Evolutionary conservation across 1,140 invertebrate species (phyloP).

Genomic region (Colletes latitarsis): DNA sequence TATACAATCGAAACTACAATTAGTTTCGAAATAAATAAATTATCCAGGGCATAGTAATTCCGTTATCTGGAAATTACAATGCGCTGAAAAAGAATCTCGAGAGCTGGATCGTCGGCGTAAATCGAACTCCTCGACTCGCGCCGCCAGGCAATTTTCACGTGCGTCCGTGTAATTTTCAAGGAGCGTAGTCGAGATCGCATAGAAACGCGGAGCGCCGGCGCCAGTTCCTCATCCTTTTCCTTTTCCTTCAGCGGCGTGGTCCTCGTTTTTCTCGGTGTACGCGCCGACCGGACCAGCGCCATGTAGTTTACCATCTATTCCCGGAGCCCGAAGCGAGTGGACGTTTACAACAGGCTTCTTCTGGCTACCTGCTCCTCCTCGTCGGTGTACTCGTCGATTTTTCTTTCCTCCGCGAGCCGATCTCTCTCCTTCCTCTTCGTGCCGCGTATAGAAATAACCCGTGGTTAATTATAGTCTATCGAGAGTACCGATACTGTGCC

Average conservation of each 20-base stretch:
- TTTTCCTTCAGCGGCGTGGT: conserved; percentile 40
- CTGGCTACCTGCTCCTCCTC: conserved; percentile 8
- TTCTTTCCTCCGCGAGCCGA: conserved; percentile 26
- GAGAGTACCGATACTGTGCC: conserved; percentile 25
- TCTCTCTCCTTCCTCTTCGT: conserved; percentile 4
- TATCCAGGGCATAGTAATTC: conserved; percentile 33
- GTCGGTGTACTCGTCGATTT: conserved; percentile 11
- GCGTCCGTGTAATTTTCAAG: conserved; percentile 67
- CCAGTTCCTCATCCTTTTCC: conserved; percentile 62
- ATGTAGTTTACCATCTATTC: conserved; percentile 51
- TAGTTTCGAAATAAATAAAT: conserved; percentile 6
- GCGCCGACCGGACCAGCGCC: conserved; percentile 32
- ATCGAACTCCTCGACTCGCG: conserved; percentile 29
- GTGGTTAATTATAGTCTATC: conserved; percentile 43
- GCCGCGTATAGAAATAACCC: conserved; percentile 51
- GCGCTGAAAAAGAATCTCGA: conserved; percentile 23
- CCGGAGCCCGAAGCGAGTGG: conserved; percentile 29
- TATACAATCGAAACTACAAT: too few species aligned
- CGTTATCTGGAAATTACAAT: conserved; percentile 41
- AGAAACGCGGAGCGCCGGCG: conserved; percentile 68
- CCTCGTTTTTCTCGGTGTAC: conserved; percentile 50
- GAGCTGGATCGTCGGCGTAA: conserved; percentile 41
- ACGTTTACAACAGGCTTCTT: conserved; percentile 51
- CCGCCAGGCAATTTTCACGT: conserved; percentile 67
- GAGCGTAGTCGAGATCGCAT: conserved; percentile 44